These are phyloP conservation scores for Cepaea hortensis DNA, from an alignment of 2,888 invertebrate species.

Conservation along the genomic window DNA sequence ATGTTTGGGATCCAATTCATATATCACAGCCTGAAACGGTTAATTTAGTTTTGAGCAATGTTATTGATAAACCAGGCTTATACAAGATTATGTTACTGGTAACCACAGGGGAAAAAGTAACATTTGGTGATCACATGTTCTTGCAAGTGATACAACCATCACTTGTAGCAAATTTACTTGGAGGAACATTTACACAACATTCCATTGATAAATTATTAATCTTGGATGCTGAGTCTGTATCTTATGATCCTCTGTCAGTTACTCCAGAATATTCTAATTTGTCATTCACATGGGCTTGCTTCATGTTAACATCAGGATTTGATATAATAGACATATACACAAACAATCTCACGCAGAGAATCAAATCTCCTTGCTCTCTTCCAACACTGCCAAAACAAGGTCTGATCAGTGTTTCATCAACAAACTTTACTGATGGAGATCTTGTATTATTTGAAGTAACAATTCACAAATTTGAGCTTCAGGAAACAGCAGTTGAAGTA, in stretches of 20 bases:
- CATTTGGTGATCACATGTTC: constrained; percentile 23
- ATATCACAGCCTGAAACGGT: constrained; percentile 21
- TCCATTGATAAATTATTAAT: background rate
- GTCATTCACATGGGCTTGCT: constrained; percentile 30
- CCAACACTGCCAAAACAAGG: background rate
- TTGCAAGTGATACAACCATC: constrained; percentile 3
- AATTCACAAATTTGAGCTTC: background rate
- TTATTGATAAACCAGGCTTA: constrained; percentile 16
- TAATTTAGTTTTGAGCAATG: constrained; percentile 12
- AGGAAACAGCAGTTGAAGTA: background rate
- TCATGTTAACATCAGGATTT: background rate
- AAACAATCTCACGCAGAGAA: background rate
- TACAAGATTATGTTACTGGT: constrained; percentile 8
- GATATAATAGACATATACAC: background rate
- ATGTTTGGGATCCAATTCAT: constrained; percentile 14
- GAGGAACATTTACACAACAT: constrained; percentile 26
- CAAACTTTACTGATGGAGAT: constrained; percentile 9
- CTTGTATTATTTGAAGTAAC: constrained; percentile 28
- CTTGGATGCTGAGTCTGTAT: constrained; percentile 27
- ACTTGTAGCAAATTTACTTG: constrained; percentile 8
- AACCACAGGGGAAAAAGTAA: background rate
- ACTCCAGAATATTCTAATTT: background rate
- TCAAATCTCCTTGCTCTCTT: background rate
- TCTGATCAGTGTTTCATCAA: background rate
- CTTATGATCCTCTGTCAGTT: constrained; percentile 13